These are phyloP conservation scores for Pseudorhombus dupliciocellatus DNA, from an alignment of 2,113 vertebrate genomes.

Conservation along the genomic window DNA sequence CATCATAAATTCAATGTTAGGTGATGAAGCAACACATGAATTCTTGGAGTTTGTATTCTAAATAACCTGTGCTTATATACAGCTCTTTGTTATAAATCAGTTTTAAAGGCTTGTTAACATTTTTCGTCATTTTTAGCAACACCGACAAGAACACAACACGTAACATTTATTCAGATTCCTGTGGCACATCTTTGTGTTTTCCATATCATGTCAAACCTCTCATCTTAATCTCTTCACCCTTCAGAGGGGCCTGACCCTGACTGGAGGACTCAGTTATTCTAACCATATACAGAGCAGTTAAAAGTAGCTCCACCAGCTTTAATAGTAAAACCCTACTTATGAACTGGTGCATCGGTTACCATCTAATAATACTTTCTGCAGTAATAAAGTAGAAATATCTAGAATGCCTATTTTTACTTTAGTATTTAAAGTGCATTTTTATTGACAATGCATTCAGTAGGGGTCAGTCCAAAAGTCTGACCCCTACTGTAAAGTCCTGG, in stretches of 20 bases:
- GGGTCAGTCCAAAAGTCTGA: too few relatives aligned
- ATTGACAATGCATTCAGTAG: too few relatives aligned
- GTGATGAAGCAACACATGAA: constrained; percentile 11
- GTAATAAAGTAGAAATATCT: background rate
- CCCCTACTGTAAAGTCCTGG: too few relatives aligned
- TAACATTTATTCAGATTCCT: too few relatives aligned
- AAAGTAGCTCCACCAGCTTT: background rate
- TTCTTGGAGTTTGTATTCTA: background rate
- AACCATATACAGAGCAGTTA: background rate
- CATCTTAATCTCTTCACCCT: background rate
- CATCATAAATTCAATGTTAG: background rate
- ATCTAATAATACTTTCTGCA: background rate
- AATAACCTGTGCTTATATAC: too few relatives aligned
- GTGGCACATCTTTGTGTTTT: background rate
- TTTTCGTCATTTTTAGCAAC: too few relatives aligned
- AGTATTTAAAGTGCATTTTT: background rate
- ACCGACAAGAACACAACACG: too few relatives aligned
- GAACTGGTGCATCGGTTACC: background rate
- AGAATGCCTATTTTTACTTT: background rate
- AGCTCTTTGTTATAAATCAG: too few relatives aligned
- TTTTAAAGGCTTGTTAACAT: too few relatives aligned
- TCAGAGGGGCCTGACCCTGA: background rate
- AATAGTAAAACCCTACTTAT: background rate
- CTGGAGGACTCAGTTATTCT: background rate
- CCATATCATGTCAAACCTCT: background rate